Evolutionary conservation across 1,140 invertebrate genomes (phyloP).

Genomic region (Medauroidea extradentata): DNA sequence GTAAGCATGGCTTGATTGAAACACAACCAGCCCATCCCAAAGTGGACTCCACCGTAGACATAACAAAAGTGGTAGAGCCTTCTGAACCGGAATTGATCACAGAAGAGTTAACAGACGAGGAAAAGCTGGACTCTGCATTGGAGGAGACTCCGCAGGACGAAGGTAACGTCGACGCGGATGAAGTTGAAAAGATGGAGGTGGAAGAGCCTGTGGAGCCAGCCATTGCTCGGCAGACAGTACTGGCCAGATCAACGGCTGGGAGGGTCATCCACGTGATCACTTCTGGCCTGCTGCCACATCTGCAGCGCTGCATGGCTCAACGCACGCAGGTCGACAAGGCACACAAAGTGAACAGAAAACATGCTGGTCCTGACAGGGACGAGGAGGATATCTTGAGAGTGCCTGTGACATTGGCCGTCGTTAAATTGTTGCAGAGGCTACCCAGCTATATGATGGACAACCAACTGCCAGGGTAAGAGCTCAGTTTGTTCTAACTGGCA

Average conservation of each 20-base stretch:
- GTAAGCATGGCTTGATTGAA: constrained; percentile 13
- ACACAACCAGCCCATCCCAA: too few relatives aligned
- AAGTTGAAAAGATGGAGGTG: background rate
- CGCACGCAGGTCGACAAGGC: constrained; percentile 57
- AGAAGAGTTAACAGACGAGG: constrained; percentile 27
- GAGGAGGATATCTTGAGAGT: constrained; percentile 88
- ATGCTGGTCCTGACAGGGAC: constrained; percentile 55
- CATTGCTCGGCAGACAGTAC: constrained; percentile 16
- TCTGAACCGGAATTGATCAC: background rate
- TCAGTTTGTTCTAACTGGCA: background rate
- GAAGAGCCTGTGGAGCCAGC: background rate
- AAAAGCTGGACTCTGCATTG: constrained; percentile 30
- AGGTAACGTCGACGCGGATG: background rate
- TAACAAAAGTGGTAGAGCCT: too few relatives aligned
- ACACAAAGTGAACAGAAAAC: constrained; percentile 75
- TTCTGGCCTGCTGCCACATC: constrained; percentile 55
- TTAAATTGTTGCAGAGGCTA: constrained; percentile 86
- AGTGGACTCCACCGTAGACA: too few relatives aligned
- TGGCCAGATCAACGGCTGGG: constrained; percentile 53
- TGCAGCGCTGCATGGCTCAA: constrained; percentile 64
- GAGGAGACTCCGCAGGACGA: constrained; percentile 27
- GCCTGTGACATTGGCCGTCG: constrained; percentile 86
- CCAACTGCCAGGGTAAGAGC: constrained; percentile 72
- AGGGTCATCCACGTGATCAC: constrained; percentile 65
- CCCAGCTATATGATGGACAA: constrained; percentile 67